Evolutionary conservation across 2,888 invertebrate species (phyloP).

Genomic region (Didymodactylos carnosus): DNA sequence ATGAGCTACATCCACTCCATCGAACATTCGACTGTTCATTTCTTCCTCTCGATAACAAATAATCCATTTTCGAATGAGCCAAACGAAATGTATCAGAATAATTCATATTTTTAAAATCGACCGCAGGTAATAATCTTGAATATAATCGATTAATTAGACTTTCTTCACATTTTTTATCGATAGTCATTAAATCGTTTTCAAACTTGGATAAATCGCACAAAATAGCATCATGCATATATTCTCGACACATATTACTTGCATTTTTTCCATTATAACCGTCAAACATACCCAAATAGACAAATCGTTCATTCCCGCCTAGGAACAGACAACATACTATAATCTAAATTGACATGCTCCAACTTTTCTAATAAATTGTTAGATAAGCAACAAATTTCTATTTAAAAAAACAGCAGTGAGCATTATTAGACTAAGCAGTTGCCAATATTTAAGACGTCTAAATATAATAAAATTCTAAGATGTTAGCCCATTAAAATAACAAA

Average conservation of each 20-base stretch:
- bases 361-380: too few species aligned
- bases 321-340: neutral
- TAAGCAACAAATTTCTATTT: too few species aligned
- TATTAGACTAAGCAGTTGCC: too few species aligned
- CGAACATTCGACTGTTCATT: slow-evolving; percentile 7
- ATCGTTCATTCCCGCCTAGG: slow-evolving; percentile 3
- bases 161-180: neutral
- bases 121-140: neutral
- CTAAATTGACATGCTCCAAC: too few species aligned
- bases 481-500: neutral
- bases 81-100: slow-evolving; percentile 1
- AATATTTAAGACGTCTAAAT: too few species aligned
- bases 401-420: too few species aligned
- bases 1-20: slow-evolving; percentile 10
- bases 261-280: slow-evolving; percentile 10
- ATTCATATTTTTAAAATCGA: neutral
- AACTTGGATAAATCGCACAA: neutral
- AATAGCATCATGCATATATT: slow-evolving; percentile 8
- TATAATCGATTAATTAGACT: neutral
- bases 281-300: slow-evolving; percentile 3
- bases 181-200: neutral
- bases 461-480: too few species aligned
- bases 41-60: slow-evolving; percentile 4
- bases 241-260: slow-evolving; percentile 1
- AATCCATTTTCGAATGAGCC: slow-evolving; percentile 6